Evolutionary conservation across 2,113 vertebrate species (phyloP).

Genomic region (Saiga tatarica): DNA sequence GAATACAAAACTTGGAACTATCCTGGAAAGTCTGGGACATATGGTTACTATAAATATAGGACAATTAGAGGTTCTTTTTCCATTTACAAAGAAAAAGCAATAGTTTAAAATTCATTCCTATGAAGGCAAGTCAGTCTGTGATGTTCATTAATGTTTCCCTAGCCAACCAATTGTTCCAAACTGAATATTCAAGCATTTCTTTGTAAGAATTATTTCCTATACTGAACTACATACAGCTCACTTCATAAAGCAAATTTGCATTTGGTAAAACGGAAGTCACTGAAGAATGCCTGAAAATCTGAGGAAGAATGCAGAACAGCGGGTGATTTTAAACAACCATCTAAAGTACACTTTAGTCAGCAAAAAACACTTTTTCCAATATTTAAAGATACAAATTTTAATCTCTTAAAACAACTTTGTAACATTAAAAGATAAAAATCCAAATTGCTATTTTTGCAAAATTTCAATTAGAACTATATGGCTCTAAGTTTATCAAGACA

Average conservation of each 20-base stretch:
- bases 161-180: constrained; percentile 65
- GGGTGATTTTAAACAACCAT: not conserved
- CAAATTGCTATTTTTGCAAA: not conserved
- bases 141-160: constrained; percentile 62
- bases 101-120: constrained; percentile 41
- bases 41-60: constrained; percentile 32
- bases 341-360: not conserved
- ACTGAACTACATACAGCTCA: not conserved
- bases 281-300: constrained; percentile 30
- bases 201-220: constrained; percentile 45
- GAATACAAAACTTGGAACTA: constrained; percentile 10
- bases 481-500: constrained; percentile 1
- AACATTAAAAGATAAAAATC: constrained; percentile 25
- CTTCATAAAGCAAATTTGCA: constrained; percentile 25
- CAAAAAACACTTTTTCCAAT: constrained; percentile 9
- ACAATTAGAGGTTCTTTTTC: constrained; percentile 57
- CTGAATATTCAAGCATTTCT: constrained; percentile 41
- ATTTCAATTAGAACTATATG: not conserved
- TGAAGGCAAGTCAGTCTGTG: constrained; percentile 53
- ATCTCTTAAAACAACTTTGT: constrained; percentile 19
- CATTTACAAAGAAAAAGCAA: constrained; percentile 54
- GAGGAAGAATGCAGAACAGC: constrained; percentile 14
- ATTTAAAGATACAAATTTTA: not conserved
- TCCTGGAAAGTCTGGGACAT: constrained; percentile 36
- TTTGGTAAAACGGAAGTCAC: constrained; percentile 27